Base-by-base conservation (phyloP, 2,888 invertebrate species). In the Unio delphinus region DNA sequence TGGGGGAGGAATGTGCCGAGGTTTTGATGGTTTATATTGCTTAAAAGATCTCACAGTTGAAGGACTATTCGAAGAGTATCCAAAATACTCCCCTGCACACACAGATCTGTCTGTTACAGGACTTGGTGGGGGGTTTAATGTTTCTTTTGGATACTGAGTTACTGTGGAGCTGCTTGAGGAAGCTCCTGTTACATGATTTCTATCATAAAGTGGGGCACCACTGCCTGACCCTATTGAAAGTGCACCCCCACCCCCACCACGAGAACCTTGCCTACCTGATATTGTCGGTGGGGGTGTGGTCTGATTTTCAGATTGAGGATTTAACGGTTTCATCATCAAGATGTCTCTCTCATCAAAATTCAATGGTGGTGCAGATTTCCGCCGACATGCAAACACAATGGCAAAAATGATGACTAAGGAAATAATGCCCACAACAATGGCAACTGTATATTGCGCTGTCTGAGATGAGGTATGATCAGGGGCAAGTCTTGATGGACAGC, bases 101-200 rank as follows among this genome's bases (percentile, higher is more conserved):
- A 87, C 86, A 4, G 90, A 90, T 45, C 89, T 81, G 62, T 90
- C 89, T n/a, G 90, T 90, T 20, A 96, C 96, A 1, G 97, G 97
- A 88, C 94, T 95, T 4, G 96, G 96, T 23, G 97, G 97, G 57
- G 97, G 97, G 91, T 97, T 97, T 57, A 96, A 92, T 0, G 95
- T 95, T 86, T 95, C 95, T 69, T 94, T 92, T n/a, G 96, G 89
- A 75, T 88, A 88, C 63, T 91, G 91, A 8, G 92, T 92, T 66
- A 92, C 91, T 79, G 92, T 93, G 80, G 93, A 93, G 30, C 93
- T 94, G 82, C 73, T 69, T 23, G 94, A 94, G 0, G 94, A 94
- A 4, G 91, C 91, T 78, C 94, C 94, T 5, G 94, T 94, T 67
- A 94, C 93, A 76, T 94, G 93, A 88, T 94, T 93, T 60, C 95